phyloP scores from a whole-genome alignment of 2,888 invertebrate genomes.

The Metopia argyrocephala region DNA sequence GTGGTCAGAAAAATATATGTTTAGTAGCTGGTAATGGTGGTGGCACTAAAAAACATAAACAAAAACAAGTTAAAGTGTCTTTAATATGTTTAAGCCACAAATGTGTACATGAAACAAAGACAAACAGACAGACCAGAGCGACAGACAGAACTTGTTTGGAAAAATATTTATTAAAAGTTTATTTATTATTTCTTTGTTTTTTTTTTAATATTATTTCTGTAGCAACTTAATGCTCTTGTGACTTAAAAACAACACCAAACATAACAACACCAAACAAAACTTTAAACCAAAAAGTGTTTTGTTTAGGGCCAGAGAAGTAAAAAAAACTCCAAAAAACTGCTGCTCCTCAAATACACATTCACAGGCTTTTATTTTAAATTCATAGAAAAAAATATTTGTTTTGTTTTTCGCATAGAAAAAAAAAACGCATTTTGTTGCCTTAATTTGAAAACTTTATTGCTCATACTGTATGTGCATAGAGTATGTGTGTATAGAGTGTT shows the following conservation, averaged over 20 bases:
- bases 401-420: background rate
- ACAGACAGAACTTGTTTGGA: slow-evolving; percentile 38
- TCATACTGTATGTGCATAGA: background rate
- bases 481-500: background rate
- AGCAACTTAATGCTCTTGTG: background rate
- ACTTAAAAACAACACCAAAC: background rate
- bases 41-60: too few relatives aligned
- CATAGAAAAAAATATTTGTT: background rate
- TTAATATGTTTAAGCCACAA: too few relatives aligned
- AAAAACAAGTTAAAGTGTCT: slow-evolving; percentile 18
- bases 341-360: too few relatives aligned
- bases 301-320: background rate
- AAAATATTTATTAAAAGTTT: slow-evolving; percentile 38
- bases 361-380: background rate
- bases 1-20: slow-evolving; percentile 13
- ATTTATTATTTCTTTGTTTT: slow-evolving; percentile 4
- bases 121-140: background rate
- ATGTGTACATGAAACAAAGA: slow-evolving; percentile 46
- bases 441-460: background rate
- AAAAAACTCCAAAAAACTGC: background rate
- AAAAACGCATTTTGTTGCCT: slow-evolving; percentile 54
- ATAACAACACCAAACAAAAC: background rate
- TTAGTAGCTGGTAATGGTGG: too few relatives aligned
- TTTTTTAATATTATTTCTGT: background rate
- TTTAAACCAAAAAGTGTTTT: background rate